Evolutionary conservation across 1,140 invertebrate species (phyloP).

Genomic region (Maniola jurtina): DNA sequence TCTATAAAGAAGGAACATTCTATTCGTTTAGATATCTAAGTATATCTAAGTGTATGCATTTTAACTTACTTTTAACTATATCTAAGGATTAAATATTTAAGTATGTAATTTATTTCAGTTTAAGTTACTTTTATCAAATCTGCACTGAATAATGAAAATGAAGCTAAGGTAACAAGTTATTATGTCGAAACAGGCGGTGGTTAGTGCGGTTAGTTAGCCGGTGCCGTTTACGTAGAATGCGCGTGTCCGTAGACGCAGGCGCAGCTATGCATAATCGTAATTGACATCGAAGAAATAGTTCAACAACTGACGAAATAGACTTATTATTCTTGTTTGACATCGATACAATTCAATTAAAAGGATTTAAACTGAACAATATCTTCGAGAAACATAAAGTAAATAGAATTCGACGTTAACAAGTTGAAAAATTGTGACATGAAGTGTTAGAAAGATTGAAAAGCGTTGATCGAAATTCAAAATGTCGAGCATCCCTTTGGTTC

Average conservation of each 20-base stretch:
- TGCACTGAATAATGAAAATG: no score
- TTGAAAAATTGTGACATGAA: slow-evolving; percentile 2
- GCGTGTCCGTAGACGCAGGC: slow-evolving; percentile 27
- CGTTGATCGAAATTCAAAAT: slow-evolving; percentile 32
- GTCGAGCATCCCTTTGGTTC: slow-evolving; percentile 59
- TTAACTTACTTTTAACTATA: no score
- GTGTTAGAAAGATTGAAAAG: slow-evolving; percentile 25
- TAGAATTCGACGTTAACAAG: no score
- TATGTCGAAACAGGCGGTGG: not conserved
- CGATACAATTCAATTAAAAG: not conserved
- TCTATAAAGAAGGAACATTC: no score
- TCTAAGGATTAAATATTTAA: no score
- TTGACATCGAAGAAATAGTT: slow-evolving; percentile 16
- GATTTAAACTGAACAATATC: not conserved
- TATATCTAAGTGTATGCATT: no score
- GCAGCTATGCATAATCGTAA: slow-evolving; percentile 28
- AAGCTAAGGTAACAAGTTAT: no score
- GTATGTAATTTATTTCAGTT: no score
- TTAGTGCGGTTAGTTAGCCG: slow-evolving; percentile 17
- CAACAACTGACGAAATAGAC: slow-evolving; percentile 6
- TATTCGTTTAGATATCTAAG: no score
- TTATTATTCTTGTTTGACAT: not conserved
- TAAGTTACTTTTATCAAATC: no score
- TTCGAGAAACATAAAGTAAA: not conserved
- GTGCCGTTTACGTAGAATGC: slow-evolving; percentile 31